Percentiles rank a stretch among this genome's conserved stretches.
These are phyloP conservation scores for Centropus bengalensis DNA, from an alignment of 2,113 vertebrate genomes.

Conservation along the genomic window DNA sequence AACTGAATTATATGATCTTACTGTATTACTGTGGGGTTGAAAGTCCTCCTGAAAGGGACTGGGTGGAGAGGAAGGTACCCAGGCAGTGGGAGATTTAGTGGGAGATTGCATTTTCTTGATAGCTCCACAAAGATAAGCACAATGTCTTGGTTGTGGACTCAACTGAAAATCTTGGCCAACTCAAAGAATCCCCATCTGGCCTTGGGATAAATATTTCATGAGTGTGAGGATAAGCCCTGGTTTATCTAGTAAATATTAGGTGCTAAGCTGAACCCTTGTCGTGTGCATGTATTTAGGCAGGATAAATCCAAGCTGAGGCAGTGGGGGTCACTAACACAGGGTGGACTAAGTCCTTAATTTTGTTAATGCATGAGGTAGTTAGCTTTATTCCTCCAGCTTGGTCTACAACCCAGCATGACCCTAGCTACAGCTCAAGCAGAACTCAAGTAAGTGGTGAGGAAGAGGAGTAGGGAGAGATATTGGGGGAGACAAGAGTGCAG, in stretches of 20 bases:
- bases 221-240: not conserved
- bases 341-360: not conserved
- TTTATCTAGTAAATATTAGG: not conserved
- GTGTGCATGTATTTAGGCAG: not conserved
- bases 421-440: not conserved
- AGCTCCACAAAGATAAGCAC: not conserved
- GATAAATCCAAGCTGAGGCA: not conserved
- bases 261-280: not conserved
- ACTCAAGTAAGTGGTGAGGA: not conserved
- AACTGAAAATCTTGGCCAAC: not conserved
- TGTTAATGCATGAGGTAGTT: fast-evolving
- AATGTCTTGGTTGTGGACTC: not conserved
- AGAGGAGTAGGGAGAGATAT: not conserved
- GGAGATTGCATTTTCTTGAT: not conserved
- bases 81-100: not conserved
- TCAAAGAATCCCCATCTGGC: not conserved
- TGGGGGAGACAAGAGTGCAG: fast-evolving
- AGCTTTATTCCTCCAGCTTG: not conserved
- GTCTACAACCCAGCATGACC: fast-evolving
- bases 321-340: not conserved
- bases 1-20: not conserved
- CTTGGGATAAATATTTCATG: not conserved
- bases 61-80: not conserved
- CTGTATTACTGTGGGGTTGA: not conserved
- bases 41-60: not conserved